Conservation (phyloP, 2,113 vertebrate genomes). For the Corythornis vintsioides region DNA sequence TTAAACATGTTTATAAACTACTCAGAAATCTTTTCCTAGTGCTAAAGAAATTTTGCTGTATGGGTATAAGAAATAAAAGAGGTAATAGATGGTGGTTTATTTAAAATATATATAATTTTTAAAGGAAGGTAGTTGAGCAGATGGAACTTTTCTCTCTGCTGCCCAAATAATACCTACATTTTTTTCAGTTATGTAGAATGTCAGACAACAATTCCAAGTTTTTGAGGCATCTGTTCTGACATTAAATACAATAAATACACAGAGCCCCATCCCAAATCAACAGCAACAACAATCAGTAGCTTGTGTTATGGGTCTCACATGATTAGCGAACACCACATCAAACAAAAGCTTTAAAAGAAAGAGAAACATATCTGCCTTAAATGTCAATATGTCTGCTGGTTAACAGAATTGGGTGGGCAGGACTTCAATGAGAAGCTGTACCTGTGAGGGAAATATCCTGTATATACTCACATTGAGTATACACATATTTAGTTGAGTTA, state of each 20-base stretch:
- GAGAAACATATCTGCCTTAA: not conserved
- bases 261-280: not conserved
- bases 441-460: not conserved
- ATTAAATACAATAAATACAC: not conserved
- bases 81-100: not conserved
- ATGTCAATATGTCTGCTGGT: not conserved
- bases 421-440: not conserved
- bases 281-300: not conserved
- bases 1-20: not conserved
- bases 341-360: not conserved
- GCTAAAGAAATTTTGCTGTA: not conserved
- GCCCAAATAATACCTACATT: no score
- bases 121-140: not conserved
- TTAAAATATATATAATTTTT: not conserved
- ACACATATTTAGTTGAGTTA: not conserved
- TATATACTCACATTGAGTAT: not conserved
- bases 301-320: not conserved
- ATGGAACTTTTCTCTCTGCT: no score
- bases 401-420: not conserved
- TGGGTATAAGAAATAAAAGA: not conserved
- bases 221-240: not conserved
- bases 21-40: not conserved
- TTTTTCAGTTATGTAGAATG: not conserved
- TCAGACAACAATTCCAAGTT: not conserved
- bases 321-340: not conserved